Percentiles rank a stretch among this genome's conserved stretches.
Conservation (phyloP, 2,888 invertebrate genomes). For the Brachypalpus laphriformis region DNA sequence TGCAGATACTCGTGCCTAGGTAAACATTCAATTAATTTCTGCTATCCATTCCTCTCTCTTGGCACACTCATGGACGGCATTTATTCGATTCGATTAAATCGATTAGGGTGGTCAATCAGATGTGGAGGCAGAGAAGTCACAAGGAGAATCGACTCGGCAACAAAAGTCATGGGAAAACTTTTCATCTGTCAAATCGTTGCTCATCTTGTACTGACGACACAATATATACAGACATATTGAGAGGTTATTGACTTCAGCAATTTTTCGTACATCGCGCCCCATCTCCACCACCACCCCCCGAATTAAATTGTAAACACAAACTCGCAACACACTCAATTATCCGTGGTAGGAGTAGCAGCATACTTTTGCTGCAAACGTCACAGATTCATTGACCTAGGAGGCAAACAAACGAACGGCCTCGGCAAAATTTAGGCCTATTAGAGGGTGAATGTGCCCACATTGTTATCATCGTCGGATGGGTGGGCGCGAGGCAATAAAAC, state of each 20-base stretch:
- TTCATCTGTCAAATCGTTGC: slow-evolving; percentile 46
- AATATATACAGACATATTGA: slow-evolving; percentile 6
- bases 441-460: slow-evolving; percentile 19
- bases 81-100: slow-evolving; percentile 43
- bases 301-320: slow-evolving; percentile 31
- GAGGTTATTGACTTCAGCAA: slow-evolving; percentile 56
- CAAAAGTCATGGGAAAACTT: slow-evolving; percentile 35
- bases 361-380: slow-evolving; percentile 37
- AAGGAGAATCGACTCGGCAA: not conserved
- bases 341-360: not conserved
- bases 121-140: not conserved
- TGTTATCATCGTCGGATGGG: not conserved
- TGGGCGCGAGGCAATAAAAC: slow-evolving; percentile 5
- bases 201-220: slow-evolving; percentile 47
- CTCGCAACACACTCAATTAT: slow-evolving; percentile 24
- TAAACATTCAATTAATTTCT: slow-evolving; percentile 71
- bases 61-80: not conserved
- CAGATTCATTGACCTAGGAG: slow-evolving; percentile 68
- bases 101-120: slow-evolving; percentile 22
- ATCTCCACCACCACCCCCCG: not conserved
- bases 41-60: not conserved
- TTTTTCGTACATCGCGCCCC: slow-evolving; percentile 13
- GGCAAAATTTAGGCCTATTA: slow-evolving; percentile 37
- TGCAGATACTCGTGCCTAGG: slow-evolving; percentile 33
- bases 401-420: slow-evolving; percentile 63